Evolutionary conservation across 2,113 vertebrate genomes (phyloP).

Genomic region (Equus przewalskii): DNA sequence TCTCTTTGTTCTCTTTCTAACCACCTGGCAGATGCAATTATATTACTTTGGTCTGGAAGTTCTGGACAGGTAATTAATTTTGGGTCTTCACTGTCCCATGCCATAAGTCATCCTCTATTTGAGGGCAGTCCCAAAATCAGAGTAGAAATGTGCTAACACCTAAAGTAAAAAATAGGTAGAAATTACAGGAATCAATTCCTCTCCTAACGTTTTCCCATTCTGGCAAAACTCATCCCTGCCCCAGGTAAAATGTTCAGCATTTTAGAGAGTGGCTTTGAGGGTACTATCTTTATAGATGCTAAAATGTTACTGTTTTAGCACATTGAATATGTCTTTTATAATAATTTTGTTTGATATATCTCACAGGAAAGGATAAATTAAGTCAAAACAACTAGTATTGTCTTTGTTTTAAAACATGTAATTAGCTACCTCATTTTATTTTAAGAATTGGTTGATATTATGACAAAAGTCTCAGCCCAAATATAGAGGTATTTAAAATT

Average conservation of each 20-base stretch:
- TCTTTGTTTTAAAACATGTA: conserved; percentile 30
- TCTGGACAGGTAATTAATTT: not conserved
- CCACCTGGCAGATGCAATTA: not conserved
- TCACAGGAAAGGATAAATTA: conserved; percentile 7
- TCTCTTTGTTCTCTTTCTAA: conserved; percentile 21
- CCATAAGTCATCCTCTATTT: not conserved
- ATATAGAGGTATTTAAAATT: conserved; percentile 32
- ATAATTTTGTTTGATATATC: conserved; percentile 28
- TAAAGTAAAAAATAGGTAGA: not conserved
- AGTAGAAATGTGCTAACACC: not conserved
- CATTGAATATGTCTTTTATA: conserved; percentile 28
- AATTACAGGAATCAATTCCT: conserved; percentile 25
- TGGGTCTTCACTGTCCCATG: not conserved
- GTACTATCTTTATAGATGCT: not conserved
- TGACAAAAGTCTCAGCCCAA: not conserved
- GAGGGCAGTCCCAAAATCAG: not conserved
- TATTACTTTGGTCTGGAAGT: conserved; percentile 18
- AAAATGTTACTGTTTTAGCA: conserved; percentile 38
- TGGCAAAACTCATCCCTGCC: not conserved
- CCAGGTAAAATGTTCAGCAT: not conserved
- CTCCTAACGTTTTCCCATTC: not conserved
- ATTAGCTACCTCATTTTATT: not conserved
- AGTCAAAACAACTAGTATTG: conserved; percentile 42
- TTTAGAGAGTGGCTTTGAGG: not conserved
- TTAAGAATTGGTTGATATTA: not conserved